A percentile compares a stretch with the other conserved stretches of the same genome.
phyloP scores from a whole-genome alignment of 2,888 invertebrate genomes.

The Choristoneura rosaceana region DNA sequence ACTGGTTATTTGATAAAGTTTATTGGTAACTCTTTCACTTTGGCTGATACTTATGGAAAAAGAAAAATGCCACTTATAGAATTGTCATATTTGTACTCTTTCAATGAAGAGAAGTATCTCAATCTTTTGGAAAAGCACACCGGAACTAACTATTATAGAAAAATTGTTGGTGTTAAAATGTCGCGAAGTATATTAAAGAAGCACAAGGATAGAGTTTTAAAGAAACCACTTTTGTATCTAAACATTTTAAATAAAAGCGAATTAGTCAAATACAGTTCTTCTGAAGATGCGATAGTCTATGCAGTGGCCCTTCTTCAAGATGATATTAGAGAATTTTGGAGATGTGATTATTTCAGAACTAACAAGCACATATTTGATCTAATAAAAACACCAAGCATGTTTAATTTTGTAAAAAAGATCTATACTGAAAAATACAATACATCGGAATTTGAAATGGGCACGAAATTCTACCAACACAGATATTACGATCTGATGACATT shows the following conservation, averaged over 20 bases:
- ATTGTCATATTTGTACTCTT: slow-evolving; percentile 51
- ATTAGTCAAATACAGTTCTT: slow-evolving; percentile 51
- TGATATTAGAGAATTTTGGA: slow-evolving; percentile 54
- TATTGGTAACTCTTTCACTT: slow-evolving; percentile 56
- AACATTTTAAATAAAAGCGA: slow-evolving; percentile 17
- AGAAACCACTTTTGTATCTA: slow-evolving; percentile 16
- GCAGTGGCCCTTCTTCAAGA: slow-evolving; percentile 53
- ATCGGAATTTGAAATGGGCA: slow-evolving; percentile 56
- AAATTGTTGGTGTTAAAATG: slow-evolving; percentile 11
- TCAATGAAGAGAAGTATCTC: slow-evolving; percentile 57
- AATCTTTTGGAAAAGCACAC: slow-evolving; percentile 58
- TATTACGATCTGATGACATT: slow-evolving; percentile 58
- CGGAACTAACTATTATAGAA: not conserved
- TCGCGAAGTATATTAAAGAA: slow-evolving; percentile 25
- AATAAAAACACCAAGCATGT: slow-evolving; percentile 55
- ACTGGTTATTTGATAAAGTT: slow-evolving; percentile 48
- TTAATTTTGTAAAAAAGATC: slow-evolving; percentile 56
- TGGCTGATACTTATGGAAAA: slow-evolving; percentile 47
- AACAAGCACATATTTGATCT: slow-evolving; percentile 57
- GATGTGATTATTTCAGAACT: slow-evolving; percentile 48
- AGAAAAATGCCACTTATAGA: slow-evolving; percentile 33
- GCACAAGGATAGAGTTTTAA: slow-evolving; percentile 25
- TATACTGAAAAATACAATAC: slow-evolving; percentile 58
- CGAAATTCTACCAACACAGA: slow-evolving; percentile 52
- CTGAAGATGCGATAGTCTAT: slow-evolving; percentile 59